Conservation (phyloP, 2,113 vertebrate genomes). For the Tinamus guttatus region DNA sequence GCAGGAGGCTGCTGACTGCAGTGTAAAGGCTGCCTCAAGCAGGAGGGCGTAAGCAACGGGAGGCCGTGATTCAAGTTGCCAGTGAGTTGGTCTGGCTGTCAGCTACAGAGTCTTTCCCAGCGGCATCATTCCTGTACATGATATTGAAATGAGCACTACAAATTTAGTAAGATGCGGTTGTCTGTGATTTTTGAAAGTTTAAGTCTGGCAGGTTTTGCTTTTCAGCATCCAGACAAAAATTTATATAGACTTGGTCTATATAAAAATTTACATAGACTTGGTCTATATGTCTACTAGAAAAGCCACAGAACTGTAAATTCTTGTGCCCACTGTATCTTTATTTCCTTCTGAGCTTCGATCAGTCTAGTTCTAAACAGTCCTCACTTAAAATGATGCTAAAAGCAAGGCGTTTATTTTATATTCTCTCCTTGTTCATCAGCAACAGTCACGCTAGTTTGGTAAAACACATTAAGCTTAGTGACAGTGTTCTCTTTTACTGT, state of each 20-base stretch:
- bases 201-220: neutral
- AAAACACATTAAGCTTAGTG: neutral
- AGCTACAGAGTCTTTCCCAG: neutral
- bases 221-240: neutral
- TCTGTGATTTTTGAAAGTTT: neutral
- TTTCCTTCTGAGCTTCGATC: neutral
- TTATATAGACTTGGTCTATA: neutral
- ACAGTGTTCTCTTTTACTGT: neutral
- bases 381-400: neutral
- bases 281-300: neutral
- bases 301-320: neutral
- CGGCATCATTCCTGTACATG: neutral
- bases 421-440: neutral
- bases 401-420: neutral
- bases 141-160: neutral
- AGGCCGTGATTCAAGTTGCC: neutral
- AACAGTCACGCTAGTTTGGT: neutral
- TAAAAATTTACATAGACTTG: too few relatives aligned
- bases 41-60: accelerated
- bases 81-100: neutral
- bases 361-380: neutral
- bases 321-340: neutral
- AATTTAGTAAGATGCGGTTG: neutral
- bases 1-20: neutral
- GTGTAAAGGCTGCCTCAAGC: neutral